Conservation (phyloP, 1,140 invertebrate genomes). For the Tetragnatha versicolor region DNA sequence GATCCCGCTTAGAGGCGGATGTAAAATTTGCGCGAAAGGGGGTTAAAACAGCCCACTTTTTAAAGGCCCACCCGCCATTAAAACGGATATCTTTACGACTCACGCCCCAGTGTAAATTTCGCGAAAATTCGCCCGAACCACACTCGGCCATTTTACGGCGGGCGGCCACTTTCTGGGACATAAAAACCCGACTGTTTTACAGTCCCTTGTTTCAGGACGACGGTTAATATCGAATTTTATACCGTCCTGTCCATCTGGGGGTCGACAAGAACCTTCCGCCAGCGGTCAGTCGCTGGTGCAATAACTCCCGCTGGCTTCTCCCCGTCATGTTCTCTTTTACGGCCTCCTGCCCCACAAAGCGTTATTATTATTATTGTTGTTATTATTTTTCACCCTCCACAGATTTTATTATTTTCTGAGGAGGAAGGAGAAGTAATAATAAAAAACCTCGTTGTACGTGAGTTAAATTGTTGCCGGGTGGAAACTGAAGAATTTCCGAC, state of each 20-base stretch:
- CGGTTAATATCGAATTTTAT: constrained; percentile 1
- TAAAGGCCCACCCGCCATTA: too few species aligned
- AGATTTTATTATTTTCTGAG: constrained; percentile 49
- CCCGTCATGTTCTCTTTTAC: constrained; percentile 40
- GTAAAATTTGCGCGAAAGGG: too few species aligned
- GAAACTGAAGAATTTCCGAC: not conserved
- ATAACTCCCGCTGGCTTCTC: constrained; percentile 8
- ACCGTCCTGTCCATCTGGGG: not conserved
- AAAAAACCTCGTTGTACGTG: constrained; percentile 30
- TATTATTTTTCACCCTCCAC: not conserved
- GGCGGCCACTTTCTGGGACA: too few species aligned
- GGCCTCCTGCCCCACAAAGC: not conserved
- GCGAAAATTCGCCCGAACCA: too few species aligned
- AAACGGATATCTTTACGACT: too few species aligned
- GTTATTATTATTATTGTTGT: not conserved
- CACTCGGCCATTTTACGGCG: too few species aligned
- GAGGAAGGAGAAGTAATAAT: too few species aligned
- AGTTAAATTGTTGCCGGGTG: constrained; percentile 43
- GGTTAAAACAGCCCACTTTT: too few species aligned
- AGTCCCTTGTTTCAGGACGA: not conserved
- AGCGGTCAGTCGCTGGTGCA: constrained; percentile 8
- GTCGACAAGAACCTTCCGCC: constrained; percentile 13
- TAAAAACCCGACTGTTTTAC: not conserved
- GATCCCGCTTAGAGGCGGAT: too few species aligned
- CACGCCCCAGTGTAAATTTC: too few species aligned